phyloP scores from a whole-genome alignment of 2,797 vertebrate species.

The Gephyroberyx darwinii region DNA sequence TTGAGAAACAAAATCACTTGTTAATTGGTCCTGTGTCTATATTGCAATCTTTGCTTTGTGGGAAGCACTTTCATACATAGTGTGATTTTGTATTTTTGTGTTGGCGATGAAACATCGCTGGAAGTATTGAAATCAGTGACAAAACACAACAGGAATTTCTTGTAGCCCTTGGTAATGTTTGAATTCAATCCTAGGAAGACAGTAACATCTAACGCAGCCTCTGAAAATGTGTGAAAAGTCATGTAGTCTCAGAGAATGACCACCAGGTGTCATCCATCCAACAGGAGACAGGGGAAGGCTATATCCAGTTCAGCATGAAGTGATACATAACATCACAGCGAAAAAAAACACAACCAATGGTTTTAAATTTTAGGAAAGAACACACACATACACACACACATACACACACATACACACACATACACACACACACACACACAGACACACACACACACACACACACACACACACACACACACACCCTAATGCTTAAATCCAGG shows the following conservation, averaged over 20 bases:
- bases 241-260: slow-evolving; percentile 43
- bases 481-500: too few relatives aligned
- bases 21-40: too few relatives aligned
- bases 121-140: too few relatives aligned
- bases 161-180: too few relatives aligned
- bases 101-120: too few relatives aligned
- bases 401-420: neutral
- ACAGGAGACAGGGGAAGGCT: slow-evolving; percentile 27
- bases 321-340: neutral
- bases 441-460: neutral
- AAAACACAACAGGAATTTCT: too few relatives aligned
- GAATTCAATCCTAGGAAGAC: too few relatives aligned
- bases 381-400: neutral
- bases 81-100: neutral
- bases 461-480: neutral
- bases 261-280: slow-evolving; percentile 68
- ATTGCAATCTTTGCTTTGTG: too few relatives aligned
- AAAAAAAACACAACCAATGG: neutral
- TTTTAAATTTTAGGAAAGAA: neutral
- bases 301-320: neutral
- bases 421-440: too few relatives aligned
- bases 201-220: neutral
- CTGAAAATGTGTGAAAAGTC: neutral
- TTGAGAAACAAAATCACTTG: too few relatives aligned
- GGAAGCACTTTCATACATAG: too few relatives aligned